phyloP scores from a whole-genome alignment of 2,797 vertebrate species.

The Neosalanx taihuensis region DNA sequence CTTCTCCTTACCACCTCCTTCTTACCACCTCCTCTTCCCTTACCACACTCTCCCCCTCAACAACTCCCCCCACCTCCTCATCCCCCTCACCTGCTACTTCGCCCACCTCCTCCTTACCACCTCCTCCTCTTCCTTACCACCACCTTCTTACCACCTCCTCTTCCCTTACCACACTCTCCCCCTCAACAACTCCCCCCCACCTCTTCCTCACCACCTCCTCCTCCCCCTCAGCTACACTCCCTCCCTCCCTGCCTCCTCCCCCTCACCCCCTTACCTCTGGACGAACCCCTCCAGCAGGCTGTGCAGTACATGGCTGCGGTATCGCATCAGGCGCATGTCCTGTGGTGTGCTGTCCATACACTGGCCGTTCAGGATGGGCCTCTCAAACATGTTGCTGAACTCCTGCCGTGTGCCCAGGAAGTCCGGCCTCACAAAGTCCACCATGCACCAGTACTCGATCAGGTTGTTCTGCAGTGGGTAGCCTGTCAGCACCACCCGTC shows the following conservation, averaged over 20 bases:
- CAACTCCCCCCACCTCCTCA: neutral
- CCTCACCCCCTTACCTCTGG: slow-evolving; percentile 81
- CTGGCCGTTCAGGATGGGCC: slow-evolving; percentile 96
- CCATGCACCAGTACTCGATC: slow-evolving; percentile 99
- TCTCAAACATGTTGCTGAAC: slow-evolving; percentile 99
- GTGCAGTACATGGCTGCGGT: slow-evolving; percentile 95
- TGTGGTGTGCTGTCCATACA: slow-evolving; percentile 95
- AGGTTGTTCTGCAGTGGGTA: slow-evolving; percentile 98
- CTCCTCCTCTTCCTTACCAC: no score
- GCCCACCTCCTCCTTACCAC: no score
- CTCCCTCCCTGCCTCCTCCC: slow-evolving; percentile 36
- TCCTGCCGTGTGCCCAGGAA: slow-evolving; percentile 94
- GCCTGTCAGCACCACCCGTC: slow-evolving; percentile 91
- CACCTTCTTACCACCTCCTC: no score
- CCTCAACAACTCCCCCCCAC: slow-evolving; percentile 87
- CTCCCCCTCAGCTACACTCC: no score
- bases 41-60: no score
- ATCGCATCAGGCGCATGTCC: slow-evolving; percentile 92
- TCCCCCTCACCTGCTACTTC: no score
- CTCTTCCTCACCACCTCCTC: no score
- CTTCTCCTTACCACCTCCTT: no score
- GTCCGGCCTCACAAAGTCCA: slow-evolving; percentile 96
- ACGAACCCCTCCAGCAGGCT: slow-evolving; percentile 96
- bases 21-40: no score
- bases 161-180: no score